phyloP scores from a whole-genome alignment of 1,140 invertebrate genomes.

The Ganaspis sp. region DNA sequence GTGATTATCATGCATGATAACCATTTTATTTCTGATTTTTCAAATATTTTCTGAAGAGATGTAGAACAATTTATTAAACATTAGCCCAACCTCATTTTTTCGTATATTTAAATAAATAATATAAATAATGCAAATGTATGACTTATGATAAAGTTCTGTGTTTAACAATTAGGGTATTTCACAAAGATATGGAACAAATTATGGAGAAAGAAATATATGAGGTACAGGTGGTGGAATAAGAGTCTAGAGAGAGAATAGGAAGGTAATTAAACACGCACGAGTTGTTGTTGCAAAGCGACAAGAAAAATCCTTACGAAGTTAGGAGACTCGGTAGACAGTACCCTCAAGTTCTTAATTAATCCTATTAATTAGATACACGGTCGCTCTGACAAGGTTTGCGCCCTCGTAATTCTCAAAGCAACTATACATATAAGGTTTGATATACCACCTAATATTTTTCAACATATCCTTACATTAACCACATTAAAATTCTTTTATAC shows the following conservation, averaged over 20 bases:
- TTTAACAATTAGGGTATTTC: too few relatives aligned
- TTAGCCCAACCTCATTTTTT: too few relatives aligned
- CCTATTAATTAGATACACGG: conserved; percentile 63
- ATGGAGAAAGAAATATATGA: background rate
- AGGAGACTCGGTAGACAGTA: conserved; percentile 31
- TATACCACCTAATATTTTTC: background rate
- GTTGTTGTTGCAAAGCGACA: conserved; percentile 29
- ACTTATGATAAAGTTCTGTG: too few relatives aligned
- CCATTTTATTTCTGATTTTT: too few relatives aligned
- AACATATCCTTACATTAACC: background rate
- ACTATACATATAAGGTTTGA: conserved; percentile 17
- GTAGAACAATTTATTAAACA: too few relatives aligned
- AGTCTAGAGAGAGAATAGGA: background rate
- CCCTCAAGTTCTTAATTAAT: conserved; percentile 64
- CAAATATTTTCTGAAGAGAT: too few relatives aligned
- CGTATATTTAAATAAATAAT: too few relatives aligned
- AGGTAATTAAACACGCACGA: conserved; percentile 38
- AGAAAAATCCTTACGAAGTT: conserved; percentile 53
- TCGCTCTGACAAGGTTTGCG: conserved; percentile 48
- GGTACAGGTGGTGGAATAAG: background rate
- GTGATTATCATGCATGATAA: too few relatives aligned
- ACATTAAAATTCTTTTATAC: background rate
- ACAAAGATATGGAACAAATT: background rate
- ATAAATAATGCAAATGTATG: too few relatives aligned
- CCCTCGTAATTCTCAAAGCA: conserved; percentile 32